phyloP scores from a whole-genome alignment of 2,888 invertebrate genomes.

The Oegoconia quadripuncta region DNA sequence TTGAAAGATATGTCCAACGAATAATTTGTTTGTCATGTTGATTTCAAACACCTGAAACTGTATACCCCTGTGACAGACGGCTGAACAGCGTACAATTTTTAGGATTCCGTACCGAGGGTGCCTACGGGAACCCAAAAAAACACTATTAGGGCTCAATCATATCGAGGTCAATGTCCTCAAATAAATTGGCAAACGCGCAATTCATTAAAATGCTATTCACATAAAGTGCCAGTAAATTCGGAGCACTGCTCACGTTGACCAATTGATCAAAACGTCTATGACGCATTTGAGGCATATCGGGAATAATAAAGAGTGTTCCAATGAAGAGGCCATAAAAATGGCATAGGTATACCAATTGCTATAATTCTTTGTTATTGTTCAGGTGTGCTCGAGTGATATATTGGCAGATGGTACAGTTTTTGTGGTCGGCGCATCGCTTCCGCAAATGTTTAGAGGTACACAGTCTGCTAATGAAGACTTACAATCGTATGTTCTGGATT shows the following conservation, averaged over 20 bases:
- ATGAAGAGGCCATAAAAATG: constrained; percentile 70
- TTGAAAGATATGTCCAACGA: too few species aligned
- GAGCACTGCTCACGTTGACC: constrained; percentile 6
- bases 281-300: constrained; percentile 15
- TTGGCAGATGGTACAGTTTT: constrained; percentile 50
- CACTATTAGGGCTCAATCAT: too few species aligned
- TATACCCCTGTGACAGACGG: too few species aligned
- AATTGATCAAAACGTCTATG: constrained; percentile 20
- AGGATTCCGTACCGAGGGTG: too few species aligned
- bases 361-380: constrained; percentile 70
- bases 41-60: too few species aligned
- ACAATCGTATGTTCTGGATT: too few species aligned
- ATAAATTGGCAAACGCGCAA: too few species aligned
- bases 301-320: constrained; percentile 41
- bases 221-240: background rate
- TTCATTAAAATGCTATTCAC: background rate
- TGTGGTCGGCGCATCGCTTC: constrained; percentile 18
- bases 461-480: too few species aligned
- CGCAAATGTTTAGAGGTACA: constrained; percentile 42
- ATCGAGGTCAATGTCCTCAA: too few species aligned
- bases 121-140: too few species aligned
- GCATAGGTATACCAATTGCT: constrained; percentile 64
- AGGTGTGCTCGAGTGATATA: constrained; percentile 70
- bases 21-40: too few species aligned
- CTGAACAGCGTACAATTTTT: too few species aligned